These are phyloP conservation scores for Falco concolor DNA, from an alignment of 2,797 vertebrate species.

Conservation along the genomic window DNA sequence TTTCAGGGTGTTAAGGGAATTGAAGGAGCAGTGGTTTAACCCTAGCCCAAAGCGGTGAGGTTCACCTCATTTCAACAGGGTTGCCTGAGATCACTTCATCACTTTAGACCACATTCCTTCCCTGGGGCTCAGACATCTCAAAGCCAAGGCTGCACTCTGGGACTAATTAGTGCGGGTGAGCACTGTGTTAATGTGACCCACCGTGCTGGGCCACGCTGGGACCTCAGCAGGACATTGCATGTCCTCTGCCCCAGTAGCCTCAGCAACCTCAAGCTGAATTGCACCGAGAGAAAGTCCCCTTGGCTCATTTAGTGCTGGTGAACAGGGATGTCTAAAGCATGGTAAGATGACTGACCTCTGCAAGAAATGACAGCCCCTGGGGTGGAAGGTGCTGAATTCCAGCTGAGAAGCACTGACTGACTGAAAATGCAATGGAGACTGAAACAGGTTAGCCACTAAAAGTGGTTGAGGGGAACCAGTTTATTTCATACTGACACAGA, in stretches of 20 bases:
- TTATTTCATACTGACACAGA: background rate
- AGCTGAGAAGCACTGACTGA: background rate
- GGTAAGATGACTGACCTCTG: background rate
- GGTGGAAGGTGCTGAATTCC: background rate
- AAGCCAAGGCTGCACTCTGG: background rate
- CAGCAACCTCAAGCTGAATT: background rate
- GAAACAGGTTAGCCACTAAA: background rate
- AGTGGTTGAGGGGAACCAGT: background rate
- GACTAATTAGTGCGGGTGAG: background rate
- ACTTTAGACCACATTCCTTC: background rate
- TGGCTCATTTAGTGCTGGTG: background rate
- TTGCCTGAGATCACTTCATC: background rate
- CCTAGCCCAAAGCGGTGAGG: background rate
- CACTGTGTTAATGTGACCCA: background rate
- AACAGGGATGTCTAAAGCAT: background rate
- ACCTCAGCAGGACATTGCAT: background rate
- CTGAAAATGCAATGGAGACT: background rate
- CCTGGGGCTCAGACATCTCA: background rate
- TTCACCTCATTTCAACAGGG: background rate
- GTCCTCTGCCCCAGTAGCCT: background rate
- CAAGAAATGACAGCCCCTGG: background rate
- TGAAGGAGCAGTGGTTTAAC: background rate
- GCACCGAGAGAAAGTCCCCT: background rate
- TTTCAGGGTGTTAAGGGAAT: background rate
- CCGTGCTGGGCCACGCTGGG: background rate